phyloP scores from a whole-genome alignment of 1,140 invertebrate genomes.

The Drosophila punjabiensis region DNA sequence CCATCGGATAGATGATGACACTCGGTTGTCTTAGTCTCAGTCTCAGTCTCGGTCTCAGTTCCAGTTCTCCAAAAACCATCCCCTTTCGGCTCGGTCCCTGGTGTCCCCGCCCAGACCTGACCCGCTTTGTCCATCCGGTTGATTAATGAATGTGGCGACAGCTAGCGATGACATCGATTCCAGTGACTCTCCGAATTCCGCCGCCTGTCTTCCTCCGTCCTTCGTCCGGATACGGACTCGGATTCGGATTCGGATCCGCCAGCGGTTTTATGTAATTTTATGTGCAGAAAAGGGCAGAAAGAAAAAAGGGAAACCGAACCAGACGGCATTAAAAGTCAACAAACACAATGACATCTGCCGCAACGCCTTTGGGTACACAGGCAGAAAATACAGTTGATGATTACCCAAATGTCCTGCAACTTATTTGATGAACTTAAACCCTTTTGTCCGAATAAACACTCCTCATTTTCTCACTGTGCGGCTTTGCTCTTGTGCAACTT shows the following conservation, averaged over 20 bases:
- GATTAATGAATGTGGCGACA: conserved; percentile 63
- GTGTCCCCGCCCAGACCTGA: not conserved
- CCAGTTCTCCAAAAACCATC: not conserved
- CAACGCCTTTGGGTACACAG: conserved; percentile 28
- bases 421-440: too few relatives aligned
- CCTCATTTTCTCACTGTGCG: conserved; percentile 3
- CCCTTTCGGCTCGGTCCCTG: not conserved
- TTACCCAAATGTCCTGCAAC: too few relatives aligned
- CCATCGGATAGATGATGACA: conserved; percentile 51
- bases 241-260: not conserved
- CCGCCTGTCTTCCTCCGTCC: not conserved
- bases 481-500: conserved; percentile 45
- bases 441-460: too few relatives aligned
- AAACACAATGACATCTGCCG: conserved; percentile 56
- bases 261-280: conserved; percentile 55
- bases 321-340: conserved; percentile 57
- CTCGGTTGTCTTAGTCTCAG: conserved; percentile 18
- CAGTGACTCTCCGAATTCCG: conserved; percentile 9
- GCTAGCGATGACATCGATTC: conserved; percentile 57
- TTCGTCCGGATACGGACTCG: too few relatives aligned
- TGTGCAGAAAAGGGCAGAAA: conserved; percentile 24
- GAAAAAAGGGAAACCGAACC: conserved; percentile 35
- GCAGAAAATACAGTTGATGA: not conserved
- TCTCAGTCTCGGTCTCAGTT: not conserved
- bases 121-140: conserved; percentile 29